Percentiles rank a stretch among this genome's conserved stretches.
phyloP scores from a whole-genome alignment of 1,140 invertebrate genomes.

The Lutraria rhynchaena region DNA sequence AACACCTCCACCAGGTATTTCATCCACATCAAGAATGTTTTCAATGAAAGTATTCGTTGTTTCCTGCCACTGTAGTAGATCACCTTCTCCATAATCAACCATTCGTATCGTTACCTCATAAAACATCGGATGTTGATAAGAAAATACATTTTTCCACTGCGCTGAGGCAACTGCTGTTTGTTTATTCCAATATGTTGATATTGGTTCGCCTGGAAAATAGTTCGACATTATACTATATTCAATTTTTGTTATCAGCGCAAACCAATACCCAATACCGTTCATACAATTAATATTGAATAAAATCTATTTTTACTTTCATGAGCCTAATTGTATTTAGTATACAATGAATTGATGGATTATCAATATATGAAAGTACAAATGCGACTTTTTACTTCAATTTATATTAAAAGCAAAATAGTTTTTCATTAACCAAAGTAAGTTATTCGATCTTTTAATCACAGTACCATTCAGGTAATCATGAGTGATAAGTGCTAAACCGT shows the following conservation, averaged over 20 bases:
- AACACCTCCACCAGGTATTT: not conserved
- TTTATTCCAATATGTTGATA: not conserved
- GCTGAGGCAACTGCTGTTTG: not conserved
- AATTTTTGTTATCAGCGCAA: not conserved
- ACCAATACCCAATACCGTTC: not conserved
- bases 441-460: too few relatives aligned
- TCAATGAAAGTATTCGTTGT: not conserved
- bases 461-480: too few relatives aligned
- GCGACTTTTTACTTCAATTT: too few relatives aligned
- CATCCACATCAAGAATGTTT: not conserved
- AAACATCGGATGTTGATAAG: not conserved
- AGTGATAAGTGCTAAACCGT: too few relatives aligned
- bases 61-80: constrained; percentile 34
- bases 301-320: not conserved
- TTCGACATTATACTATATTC: not conserved
- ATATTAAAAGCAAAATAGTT: too few relatives aligned
- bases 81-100: constrained; percentile 14
- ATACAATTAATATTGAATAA: not conserved
- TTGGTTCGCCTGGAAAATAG: not conserved
- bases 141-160: not conserved
- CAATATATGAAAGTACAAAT: too few relatives aligned
- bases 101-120: constrained; percentile 33
- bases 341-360: too few relatives aligned
- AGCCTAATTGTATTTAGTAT: not conserved
- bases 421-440: too few relatives aligned